Evolutionary conservation across 2,888 invertebrate genomes (phyloP).

Genomic region (Cloeon dipterum): DNA sequence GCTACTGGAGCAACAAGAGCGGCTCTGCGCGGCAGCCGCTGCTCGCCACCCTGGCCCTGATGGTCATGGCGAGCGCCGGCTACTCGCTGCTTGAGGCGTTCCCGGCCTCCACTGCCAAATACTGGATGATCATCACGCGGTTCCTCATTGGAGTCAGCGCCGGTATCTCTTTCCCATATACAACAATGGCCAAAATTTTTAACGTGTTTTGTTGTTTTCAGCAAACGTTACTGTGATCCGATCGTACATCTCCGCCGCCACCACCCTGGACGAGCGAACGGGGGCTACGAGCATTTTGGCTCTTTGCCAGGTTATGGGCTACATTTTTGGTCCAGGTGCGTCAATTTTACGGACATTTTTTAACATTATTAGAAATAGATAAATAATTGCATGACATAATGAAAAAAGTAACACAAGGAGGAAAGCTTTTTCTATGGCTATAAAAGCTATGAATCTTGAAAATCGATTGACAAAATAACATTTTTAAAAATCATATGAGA

Average conservation of each 20-base stretch:
- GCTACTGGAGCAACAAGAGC: slow-evolving; percentile 61
- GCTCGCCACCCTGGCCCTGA: slow-evolving; percentile 40
- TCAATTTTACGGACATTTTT: no score
- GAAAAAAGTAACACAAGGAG: no score
- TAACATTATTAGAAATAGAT: no score
- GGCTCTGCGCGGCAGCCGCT: slow-evolving; percentile 48
- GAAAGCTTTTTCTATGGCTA: no score
- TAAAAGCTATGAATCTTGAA: no score
- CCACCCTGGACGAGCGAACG: slow-evolving; percentile 54
- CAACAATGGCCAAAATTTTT: no score
- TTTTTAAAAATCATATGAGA: no score
- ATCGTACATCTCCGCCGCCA: slow-evolving; percentile 66
- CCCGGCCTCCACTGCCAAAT: slow-evolving; percentile 31
- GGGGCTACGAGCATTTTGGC: slow-evolving; percentile 64
- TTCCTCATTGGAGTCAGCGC: slow-evolving; percentile 67
- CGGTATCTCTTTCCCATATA: slow-evolving; percentile 32
- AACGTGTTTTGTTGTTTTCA: no score
- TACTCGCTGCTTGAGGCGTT: slow-evolving; percentile 56
- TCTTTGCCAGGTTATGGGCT: slow-evolving; percentile 65
- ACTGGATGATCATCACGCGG: slow-evolving; percentile 51
- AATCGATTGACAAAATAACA: no score
- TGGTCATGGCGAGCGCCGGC: slow-evolving; percentile 44
- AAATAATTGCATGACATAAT: no score
- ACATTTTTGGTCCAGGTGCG: slow-evolving; percentile 51
- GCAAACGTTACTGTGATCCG: slow-evolving; percentile 68